Conservation (phyloP, 2,888 invertebrate genomes). For the Chymomyza caudatula region DNA sequence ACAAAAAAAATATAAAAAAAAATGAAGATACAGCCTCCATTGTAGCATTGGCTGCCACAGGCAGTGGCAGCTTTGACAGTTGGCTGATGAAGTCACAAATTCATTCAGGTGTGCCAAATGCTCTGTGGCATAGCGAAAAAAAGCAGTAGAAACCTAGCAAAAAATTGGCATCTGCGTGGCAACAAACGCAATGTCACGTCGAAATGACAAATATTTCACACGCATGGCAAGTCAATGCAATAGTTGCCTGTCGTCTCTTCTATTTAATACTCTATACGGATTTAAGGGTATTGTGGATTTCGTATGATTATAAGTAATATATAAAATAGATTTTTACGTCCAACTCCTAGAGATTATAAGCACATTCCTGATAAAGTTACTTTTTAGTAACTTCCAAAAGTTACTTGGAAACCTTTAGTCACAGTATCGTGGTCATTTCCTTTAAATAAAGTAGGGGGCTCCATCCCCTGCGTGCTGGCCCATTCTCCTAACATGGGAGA, state of each 20-base stretch:
- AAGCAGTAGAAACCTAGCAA: background rate
- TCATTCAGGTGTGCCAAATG: constrained; percentile 49
- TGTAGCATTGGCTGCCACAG: background rate
- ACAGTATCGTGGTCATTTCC: too few relatives aligned
- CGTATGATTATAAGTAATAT: too few relatives aligned
- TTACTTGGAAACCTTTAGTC: too few relatives aligned
- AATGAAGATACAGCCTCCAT: constrained; percentile 61
- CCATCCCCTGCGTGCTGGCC: too few relatives aligned
- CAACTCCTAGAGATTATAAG: too few relatives aligned
- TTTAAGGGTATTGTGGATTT: too few relatives aligned
- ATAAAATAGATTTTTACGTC: too few relatives aligned
- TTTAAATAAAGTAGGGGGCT: too few relatives aligned
- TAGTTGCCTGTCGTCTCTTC: background rate
- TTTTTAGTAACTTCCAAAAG: too few relatives aligned
- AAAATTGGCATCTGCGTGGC: background rate
- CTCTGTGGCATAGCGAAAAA: background rate
- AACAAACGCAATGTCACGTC: background rate
- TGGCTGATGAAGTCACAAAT: constrained; percentile 19
- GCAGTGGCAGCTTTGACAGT: constrained; percentile 30
- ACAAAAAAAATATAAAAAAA: constrained; percentile 32
- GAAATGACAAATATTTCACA: background rate
- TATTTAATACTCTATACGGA: background rate
- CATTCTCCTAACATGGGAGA: too few relatives aligned
- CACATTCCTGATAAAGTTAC: too few relatives aligned
- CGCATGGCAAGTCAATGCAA: constrained; percentile 4